Evolutionary conservation across 2,888 invertebrate species (phyloP).

Genomic region (Cephus pygmeus): DNA sequence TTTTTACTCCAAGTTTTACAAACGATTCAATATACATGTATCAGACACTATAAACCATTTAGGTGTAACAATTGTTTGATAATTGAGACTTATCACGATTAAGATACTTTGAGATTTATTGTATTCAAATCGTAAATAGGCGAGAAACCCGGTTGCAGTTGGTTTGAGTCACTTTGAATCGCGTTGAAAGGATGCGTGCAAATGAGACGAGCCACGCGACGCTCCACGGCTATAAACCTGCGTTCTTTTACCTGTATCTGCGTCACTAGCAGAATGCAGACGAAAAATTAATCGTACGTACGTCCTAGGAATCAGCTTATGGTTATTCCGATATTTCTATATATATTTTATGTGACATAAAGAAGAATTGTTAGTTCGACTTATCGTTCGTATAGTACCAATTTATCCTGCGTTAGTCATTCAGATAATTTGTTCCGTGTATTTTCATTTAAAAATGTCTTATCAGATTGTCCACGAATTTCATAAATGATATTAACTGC

Average conservation of each 20-base stretch:
- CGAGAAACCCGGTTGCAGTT: not conserved
- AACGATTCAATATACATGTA: not conserved
- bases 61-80: not conserved
- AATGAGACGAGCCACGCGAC: slow-evolving; percentile 44
- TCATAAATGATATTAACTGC: too few species aligned
- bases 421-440: not conserved
- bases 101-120: not conserved
- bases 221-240: slow-evolving; percentile 46
- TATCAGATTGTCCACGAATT: not conserved
- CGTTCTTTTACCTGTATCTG: slow-evolving; percentile 36
- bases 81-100: not conserved
- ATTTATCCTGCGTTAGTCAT: not conserved
- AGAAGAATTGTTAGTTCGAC: not conserved
- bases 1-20: not conserved
- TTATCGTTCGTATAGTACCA: not conserved
- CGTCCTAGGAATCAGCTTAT: not conserved
- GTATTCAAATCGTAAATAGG: not conserved
- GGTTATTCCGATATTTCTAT: not conserved
- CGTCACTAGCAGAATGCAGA: slow-evolving; percentile 32
- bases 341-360: not conserved
- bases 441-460: not conserved
- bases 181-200: slow-evolving; percentile 32
- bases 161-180: not conserved
- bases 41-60: not conserved
- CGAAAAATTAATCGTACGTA: slow-evolving; percentile 16